Evolutionary conservation across 2,888 invertebrate genomes (phyloP).

Genomic region (Iselma pallidipennis): DNA sequence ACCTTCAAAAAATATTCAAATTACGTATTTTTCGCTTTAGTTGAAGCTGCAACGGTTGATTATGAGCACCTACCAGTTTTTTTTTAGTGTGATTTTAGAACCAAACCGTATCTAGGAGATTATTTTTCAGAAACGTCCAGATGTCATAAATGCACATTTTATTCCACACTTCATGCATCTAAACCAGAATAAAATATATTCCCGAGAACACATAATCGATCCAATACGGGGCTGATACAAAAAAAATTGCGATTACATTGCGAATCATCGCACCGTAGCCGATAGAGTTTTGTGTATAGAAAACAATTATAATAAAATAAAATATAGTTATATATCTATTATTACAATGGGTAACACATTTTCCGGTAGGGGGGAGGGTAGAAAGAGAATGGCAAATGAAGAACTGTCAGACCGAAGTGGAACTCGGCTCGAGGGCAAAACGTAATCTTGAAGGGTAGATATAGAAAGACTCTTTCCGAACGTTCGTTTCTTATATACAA

Average conservation of each 20-base stretch:
- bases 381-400: conserved; percentile 25
- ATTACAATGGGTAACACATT: background rate
- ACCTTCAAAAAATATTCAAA: no score
- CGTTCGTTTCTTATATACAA: conserved; percentile 58
- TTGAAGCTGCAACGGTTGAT: no score
- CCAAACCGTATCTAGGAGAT: no score
- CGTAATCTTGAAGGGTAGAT: conserved; percentile 59
- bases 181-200: conserved; percentile 41
- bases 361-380: background rate
- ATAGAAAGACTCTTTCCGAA: conserved; percentile 57
- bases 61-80: no score
- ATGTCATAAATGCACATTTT: conserved; percentile 38
- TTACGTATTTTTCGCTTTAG: no score
- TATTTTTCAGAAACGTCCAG: conserved; percentile 34
- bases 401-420: conserved; percentile 28
- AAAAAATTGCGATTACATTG: background rate
- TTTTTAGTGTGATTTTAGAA: no score
- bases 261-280: no score
- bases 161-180: conserved; percentile 42
- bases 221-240: no score
- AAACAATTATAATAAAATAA: background rate
- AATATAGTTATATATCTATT: background rate
- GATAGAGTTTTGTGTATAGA: background rate
- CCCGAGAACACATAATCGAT: no score
- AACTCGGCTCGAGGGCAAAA: conserved; percentile 42